Conservation (phyloP, 2,888 invertebrate species). For the Sepioteuthis lessoniana region DNA sequence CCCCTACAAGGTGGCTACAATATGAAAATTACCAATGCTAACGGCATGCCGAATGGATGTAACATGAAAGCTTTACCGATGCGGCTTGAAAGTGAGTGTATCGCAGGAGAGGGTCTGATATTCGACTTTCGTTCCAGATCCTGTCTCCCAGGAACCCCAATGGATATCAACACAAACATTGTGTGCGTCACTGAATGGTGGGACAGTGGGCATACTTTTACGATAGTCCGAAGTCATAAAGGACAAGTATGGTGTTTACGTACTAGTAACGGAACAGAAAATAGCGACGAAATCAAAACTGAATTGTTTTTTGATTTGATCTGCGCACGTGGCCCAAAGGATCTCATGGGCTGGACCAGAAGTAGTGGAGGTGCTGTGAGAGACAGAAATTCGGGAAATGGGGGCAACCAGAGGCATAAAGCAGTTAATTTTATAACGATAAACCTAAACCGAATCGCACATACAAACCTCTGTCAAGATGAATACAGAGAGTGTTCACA, state of each 20-base stretch:
- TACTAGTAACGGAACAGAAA: conserved; percentile 55
- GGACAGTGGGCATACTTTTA: conserved; percentile 58
- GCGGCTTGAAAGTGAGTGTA: conserved; percentile 69
- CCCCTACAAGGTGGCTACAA: conserved; percentile 68
- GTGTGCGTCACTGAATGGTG: conserved; percentile 64
- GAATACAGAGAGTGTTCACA: conserved; percentile 64
- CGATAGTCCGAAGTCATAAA: conserved; percentile 57
- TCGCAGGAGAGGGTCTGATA: conserved; percentile 65
- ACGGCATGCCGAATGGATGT: conserved; percentile 60
- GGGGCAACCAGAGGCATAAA: not conserved
- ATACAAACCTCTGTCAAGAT: conserved; percentile 64
- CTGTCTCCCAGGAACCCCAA: conserved; percentile 59
- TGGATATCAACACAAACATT: conserved; percentile 59
- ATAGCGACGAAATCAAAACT: conserved; percentile 51
- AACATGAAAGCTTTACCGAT: conserved; percentile 68
- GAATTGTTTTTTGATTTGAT: conserved; percentile 62
- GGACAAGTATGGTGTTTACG: conserved; percentile 62
- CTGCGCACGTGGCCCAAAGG: conserved; percentile 51
- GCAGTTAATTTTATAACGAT: conserved; percentile 56
- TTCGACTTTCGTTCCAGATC: conserved; percentile 63
- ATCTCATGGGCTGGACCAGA: conserved; percentile 25
- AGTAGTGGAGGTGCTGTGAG: not conserved
- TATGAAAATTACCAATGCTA: conserved; percentile 60
- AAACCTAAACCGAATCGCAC: conserved; percentile 57
- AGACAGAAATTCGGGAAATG: not conserved